Evolutionary conservation across 2,113 vertebrate species (phyloP).

Genomic region (Syngnathus floridae): DNA sequence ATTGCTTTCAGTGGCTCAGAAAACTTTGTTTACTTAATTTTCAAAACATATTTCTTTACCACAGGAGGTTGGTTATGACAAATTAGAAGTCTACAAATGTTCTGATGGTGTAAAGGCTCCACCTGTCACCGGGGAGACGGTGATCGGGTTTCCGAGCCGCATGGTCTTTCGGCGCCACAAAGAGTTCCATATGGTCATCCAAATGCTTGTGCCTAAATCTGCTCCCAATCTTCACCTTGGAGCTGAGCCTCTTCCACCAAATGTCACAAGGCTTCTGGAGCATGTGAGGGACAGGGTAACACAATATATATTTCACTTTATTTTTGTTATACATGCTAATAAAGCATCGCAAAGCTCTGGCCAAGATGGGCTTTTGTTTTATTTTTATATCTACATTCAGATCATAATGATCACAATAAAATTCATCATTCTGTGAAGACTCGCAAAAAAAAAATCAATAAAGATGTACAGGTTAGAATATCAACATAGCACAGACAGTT

Average conservation of each 20-base stretch:
- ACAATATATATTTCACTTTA: conserved; percentile 19
- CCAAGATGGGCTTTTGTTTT: neutral
- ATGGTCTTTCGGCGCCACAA: conserved; percentile 90
- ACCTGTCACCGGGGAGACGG: conserved; percentile 98
- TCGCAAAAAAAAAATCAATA: no score
- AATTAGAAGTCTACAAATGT: conserved; percentile 99
- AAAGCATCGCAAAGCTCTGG: no score
- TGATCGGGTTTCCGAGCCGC: conserved; percentile 99
- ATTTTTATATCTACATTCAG: no score
- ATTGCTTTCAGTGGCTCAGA: conserved; percentile 44
- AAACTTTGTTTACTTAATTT: conserved; percentile 78
- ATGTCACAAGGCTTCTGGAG: conserved; percentile 68
- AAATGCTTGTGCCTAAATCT: conserved; percentile 91
- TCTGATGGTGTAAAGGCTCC: conserved; percentile 98
- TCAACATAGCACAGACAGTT: neutral
- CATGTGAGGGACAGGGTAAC: conserved; percentile 42
- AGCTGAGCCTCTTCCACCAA: conserved; percentile 70
- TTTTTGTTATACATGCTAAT: no score
- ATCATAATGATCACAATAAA: no score
- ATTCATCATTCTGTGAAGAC: no score
- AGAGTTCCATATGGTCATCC: conserved; percentile 99
- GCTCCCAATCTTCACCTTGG: conserved; percentile 69
- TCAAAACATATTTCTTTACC: conserved; percentile 97
- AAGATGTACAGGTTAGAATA: neutral
- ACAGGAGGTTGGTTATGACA: conserved; percentile 99